phyloP scores from a whole-genome alignment of 2,888 invertebrate genomes.

The Eupithecia abbreviata region DNA sequence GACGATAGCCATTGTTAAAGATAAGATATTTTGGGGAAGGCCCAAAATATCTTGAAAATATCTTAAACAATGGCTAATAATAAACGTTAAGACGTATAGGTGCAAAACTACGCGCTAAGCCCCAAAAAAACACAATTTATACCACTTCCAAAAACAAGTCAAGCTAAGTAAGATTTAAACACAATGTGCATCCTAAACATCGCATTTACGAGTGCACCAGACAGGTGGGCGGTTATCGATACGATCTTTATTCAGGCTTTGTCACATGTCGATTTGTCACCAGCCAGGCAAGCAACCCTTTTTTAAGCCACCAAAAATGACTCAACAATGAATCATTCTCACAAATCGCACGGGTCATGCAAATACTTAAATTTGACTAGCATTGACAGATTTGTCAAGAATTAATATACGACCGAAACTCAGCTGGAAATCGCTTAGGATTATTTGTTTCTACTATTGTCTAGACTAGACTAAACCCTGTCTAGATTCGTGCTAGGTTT shows the following conservation, averaged over 20 bases:
- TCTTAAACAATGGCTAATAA: no score
- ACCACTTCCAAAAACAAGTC: background rate
- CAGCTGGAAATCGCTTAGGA: no score
- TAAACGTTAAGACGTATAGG: background rate
- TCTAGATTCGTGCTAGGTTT: background rate
- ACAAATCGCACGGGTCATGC: background rate
- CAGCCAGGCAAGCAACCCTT: constrained; percentile 24
- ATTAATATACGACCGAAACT: no score
- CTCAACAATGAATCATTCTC: constrained; percentile 24
- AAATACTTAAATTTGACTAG: background rate
- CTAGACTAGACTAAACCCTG: background rate
- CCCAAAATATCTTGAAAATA: no score
- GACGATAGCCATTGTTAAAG: no score
- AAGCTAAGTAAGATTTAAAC: background rate
- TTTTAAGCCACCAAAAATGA: constrained; percentile 16
- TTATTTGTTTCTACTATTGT: background rate
- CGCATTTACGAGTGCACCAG: background rate
- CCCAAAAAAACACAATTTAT: background rate
- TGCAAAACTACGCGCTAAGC: background rate
- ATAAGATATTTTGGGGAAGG: no score
- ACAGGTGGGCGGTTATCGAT: constrained; percentile 25
- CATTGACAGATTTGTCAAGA: no score
- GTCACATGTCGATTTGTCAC: constrained; percentile 8
- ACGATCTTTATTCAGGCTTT: constrained; percentile 24
- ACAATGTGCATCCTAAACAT: background rate